Percentiles rank a stretch among this genome's conserved stretches.
These are phyloP conservation scores for Porites rus DNA, from an alignment of 92 coral and sea anemone genomes.

Conservation along the genomic window DNA sequence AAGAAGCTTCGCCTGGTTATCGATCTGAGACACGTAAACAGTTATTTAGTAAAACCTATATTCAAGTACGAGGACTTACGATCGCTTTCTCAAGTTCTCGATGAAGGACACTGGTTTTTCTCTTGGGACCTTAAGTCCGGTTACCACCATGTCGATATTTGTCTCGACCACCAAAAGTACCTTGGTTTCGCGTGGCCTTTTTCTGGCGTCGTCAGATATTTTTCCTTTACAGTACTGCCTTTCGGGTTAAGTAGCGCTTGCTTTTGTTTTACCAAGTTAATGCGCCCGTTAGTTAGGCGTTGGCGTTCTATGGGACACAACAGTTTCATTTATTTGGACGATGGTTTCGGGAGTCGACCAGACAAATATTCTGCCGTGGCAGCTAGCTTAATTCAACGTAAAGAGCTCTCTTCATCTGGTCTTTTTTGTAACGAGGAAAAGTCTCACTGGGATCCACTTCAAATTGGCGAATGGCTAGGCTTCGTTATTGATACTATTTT, in stretches of 20 bases:
- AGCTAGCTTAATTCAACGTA: conserved; percentile 38
- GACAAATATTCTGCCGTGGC: conserved; percentile 51
- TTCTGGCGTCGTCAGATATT: too few relatives aligned
- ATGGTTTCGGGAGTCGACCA: too few relatives aligned
- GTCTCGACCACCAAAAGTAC: conserved; percentile 18
- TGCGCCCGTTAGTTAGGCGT: too few relatives aligned
- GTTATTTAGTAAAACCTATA: too few relatives aligned
- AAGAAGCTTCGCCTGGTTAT: conserved; percentile 29
- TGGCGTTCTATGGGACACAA: too few relatives aligned
- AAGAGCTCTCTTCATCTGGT: conserved; percentile 38
- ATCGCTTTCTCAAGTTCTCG: conserved; percentile 27
- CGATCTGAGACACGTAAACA: too few relatives aligned
- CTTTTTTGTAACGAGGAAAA: conserved; percentile 23
- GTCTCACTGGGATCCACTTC: not conserved
- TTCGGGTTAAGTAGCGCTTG: too few relatives aligned
- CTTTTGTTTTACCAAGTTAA: too few relatives aligned
- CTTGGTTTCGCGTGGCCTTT: conserved; percentile 40
- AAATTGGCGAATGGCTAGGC: too few relatives aligned
- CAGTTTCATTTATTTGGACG: too few relatives aligned
- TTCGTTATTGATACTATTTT: too few relatives aligned
- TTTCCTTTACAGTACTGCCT: too few relatives aligned
- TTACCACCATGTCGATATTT: conserved; percentile 49
- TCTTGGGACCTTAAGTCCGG: conserved; percentile 48
- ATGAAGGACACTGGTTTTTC: conserved; percentile 1
- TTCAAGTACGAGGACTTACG: conserved; percentile 14